A percentile compares a stretch with the other conserved stretches of the same genome.
These are phyloP conservation scores for Morinoia aosen DNA, from an alignment of 2,888 invertebrate genomes.

Conservation along the genomic window DNA sequence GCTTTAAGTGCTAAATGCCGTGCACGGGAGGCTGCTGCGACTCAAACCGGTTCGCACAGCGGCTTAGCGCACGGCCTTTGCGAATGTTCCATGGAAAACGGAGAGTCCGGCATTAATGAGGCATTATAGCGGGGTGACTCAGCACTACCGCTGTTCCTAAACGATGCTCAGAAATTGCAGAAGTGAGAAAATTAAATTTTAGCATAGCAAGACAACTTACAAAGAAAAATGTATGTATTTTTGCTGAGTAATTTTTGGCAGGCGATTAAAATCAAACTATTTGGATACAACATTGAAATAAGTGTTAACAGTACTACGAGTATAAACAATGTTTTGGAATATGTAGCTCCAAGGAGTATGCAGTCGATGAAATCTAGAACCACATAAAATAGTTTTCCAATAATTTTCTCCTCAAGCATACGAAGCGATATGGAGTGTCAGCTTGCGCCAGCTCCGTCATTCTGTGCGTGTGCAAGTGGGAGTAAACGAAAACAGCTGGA, in stretches of 20 bases:
- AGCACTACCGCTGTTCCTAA: background rate
- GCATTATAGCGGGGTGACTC: constrained; percentile 38
- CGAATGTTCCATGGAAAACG: constrained; percentile 42
- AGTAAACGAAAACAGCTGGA: too few relatives aligned
- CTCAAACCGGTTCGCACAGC: constrained; percentile 29
- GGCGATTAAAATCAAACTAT: background rate
- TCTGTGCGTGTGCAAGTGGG: too few relatives aligned
- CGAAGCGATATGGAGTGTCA: too few relatives aligned
- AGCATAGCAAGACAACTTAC: background rate
- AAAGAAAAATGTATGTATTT: background rate
- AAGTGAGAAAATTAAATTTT: background rate
- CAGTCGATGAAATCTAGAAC: too few relatives aligned
- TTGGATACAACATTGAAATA: background rate
- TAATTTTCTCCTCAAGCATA: too few relatives aligned
- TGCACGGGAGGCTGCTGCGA: background rate
- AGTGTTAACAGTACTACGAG: background rate
- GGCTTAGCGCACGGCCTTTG: constrained; percentile 20
- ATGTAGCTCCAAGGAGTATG: background rate
- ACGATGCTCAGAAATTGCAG: background rate
- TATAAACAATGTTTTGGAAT: background rate
- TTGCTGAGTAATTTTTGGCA: background rate
- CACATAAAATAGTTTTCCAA: too few relatives aligned
- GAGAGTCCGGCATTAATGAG: constrained; percentile 46
- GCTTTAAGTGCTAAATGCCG: background rate
- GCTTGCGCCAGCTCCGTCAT: too few relatives aligned